Evolutionary conservation across 2,113 vertebrate species (phyloP), one percentile per base, ranked within the genome.

Genomic region (Propithecus coquereli): DNA sequence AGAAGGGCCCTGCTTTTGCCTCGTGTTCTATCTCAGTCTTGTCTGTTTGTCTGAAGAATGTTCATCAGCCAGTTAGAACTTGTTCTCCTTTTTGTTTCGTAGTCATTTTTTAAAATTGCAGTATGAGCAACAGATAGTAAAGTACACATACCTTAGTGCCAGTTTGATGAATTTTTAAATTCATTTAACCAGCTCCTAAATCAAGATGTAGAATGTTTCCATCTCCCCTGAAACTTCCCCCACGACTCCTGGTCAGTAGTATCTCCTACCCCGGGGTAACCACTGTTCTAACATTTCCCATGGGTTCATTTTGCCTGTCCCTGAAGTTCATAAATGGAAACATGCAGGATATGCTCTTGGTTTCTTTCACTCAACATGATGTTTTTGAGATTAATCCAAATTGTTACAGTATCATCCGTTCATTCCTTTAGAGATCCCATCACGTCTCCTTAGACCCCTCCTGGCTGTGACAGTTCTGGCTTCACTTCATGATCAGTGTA

Each of bases 31-130:
- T 45, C 66, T 83, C 23, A 7, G 22, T 40, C 2, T 8, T 50
- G 47, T 63, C 71, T 82, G 68, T 71, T 73, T 79, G 47, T 47
- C 52, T 47, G 76, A 13, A 91, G 54, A 74, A 14, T 2, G 70
- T 63, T 77, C 79, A 27, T 73, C 54, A 85, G n/a, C 94, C 61
- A 34, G 94, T 97, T 87, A 22, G 61, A 66, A 85, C 73, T 68
- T 93, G 94, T 81, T 52, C 66, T 84, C 37, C 32, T 34, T 66
- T 77, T 22, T 59, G 13, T 16, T 61, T 63, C 57, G 79, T 87
- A 34, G 59, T 27, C 12, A 4, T 40, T 30, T 52, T 68, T 65
- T 82, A 82, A 87, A 63, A 50, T 40, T 86, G 52, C 45, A 40
- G 65, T 40, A 1, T 27, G 27, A 30, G 34, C 54, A n/a, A 7